These are phyloP conservation scores for Odiellus spinosus DNA, from an alignment of 2,888 invertebrate species.

Conservation along the genomic window DNA sequence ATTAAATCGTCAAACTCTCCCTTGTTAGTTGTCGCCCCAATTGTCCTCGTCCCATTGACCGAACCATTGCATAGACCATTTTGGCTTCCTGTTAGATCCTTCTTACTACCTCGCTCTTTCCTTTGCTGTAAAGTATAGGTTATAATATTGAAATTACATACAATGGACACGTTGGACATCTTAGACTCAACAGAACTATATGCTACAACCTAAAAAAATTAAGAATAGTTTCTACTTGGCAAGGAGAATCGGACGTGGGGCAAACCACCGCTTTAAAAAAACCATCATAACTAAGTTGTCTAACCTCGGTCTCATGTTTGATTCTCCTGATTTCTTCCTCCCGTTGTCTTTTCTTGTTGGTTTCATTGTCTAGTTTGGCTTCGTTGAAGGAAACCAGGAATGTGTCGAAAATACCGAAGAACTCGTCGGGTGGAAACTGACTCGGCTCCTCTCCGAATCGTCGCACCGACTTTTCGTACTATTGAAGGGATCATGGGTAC, in stretches of 20 bases:
- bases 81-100: constrained; percentile 2
- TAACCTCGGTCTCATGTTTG: constrained; percentile 68
- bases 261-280: too few species aligned
- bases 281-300: too few species aligned
- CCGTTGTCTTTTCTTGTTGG: constrained; percentile 59
- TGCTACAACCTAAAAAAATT: too few species aligned
- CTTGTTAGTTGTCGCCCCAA: constrained; percentile 36
- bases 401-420: constrained; percentile 80
- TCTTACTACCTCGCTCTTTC: too few species aligned
- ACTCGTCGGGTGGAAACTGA: constrained; percentile 66
- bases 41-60: constrained; percentile 27
- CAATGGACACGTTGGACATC: too few species aligned
- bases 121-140: too few species aligned
- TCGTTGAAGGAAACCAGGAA: constrained; percentile 68
- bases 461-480: constrained; percentile 72
- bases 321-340: constrained; percentile 70
- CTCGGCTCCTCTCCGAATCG: constrained; percentile 74
- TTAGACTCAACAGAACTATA: too few species aligned
- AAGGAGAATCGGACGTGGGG: too few species aligned
- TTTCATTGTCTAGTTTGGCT: constrained; percentile 74
- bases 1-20: constrained; percentile 94
- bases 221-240: too few species aligned
- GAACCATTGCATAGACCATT: constrained; percentile 44
- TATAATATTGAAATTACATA: too few species aligned
- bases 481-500: constrained; percentile 26